Percentiles rank a stretch among this genome's conserved stretches.
Conservation (phyloP, 2,888 invertebrate species). For the Sesia bembeciformis region DNA sequence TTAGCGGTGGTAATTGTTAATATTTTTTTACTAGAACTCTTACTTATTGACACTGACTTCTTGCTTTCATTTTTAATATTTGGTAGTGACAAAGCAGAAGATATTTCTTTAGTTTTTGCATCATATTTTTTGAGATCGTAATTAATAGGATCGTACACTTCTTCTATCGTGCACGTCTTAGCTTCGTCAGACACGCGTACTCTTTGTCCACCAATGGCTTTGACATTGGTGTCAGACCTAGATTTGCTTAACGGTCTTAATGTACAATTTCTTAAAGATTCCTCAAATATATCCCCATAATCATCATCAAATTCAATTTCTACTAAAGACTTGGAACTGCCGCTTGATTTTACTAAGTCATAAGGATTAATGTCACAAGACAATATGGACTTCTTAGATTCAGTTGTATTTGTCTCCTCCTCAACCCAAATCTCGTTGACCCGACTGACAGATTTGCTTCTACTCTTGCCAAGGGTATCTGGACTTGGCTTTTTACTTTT, state of each 20-base stretch:
- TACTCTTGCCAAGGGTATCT: conserved; percentile 48
- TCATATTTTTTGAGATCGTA: conserved; percentile 65
- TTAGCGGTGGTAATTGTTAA: conserved; percentile 35
- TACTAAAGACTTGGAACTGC: conserved; percentile 58
- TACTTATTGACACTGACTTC: conserved; percentile 44
- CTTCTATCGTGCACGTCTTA: conserved; percentile 46
- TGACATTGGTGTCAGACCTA: conserved; percentile 67
- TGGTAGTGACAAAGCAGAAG: conserved; percentile 48
- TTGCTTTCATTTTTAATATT: conserved; percentile 62
- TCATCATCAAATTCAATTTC: conserved; percentile 72
- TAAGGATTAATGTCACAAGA: conserved; percentile 91
- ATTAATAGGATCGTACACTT: conserved; percentile 63
- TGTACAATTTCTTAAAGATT: conserved; percentile 45
- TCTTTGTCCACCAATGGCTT: conserved; percentile 81
- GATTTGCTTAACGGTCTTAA: conserved; percentile 37
- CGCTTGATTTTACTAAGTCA: conserved; percentile 79
- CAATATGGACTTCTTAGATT: conserved; percentile 80
- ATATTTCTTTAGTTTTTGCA: conserved; percentile 41
- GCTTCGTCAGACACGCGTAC: conserved; percentile 77
- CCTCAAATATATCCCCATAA: conserved; percentile 53
- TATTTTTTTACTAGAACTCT: conserved; percentile 48
- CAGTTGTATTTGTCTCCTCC: conserved; percentile 39
- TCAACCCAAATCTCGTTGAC: conserved; percentile 65
- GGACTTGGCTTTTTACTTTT: conserved; percentile 68
- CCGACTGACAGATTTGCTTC: conserved; percentile 66